phyloP scores from a whole-genome alignment of 1,140 invertebrate genomes.

The Eciton burchellii region DNA sequence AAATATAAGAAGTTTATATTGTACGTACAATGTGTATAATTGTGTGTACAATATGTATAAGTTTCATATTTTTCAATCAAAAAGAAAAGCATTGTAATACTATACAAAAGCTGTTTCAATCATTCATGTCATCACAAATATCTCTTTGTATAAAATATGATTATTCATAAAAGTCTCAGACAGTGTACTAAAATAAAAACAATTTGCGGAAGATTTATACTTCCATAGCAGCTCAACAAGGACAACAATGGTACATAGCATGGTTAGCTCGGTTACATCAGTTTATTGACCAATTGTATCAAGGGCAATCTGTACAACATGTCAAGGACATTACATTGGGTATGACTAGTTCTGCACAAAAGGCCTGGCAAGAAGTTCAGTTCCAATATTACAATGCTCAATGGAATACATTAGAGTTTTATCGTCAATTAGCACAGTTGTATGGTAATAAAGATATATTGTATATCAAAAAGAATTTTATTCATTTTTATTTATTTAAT shows the following conservation, averaged over 20 bases:
- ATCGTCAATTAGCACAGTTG: conserved; percentile 75
- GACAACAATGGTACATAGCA: conserved; percentile 79
- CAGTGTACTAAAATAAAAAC: conserved; percentile 49
- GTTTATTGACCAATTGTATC: conserved; percentile 78
- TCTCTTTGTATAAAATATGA: conserved; percentile 23
- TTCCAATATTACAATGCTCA: conserved; percentile 76
- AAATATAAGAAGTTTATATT: not conserved
- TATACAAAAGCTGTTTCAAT: conserved; percentile 15
- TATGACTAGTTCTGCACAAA: conserved; percentile 77
- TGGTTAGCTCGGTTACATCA: conserved; percentile 78
- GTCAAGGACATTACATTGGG: conserved; percentile 77
- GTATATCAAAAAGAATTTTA: conserved; percentile 64
- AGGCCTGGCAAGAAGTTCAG: conserved; percentile 76
- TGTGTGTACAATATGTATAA: not conserved
- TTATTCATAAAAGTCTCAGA: conserved; percentile 38
- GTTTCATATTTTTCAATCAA: not conserved
- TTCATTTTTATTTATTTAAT: conserved; percentile 43
- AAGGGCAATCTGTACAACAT: conserved; percentile 79
- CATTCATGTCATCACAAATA: not conserved
- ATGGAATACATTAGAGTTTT: conserved; percentile 78
- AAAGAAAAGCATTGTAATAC: conserved; percentile 18
- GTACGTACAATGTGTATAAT: not conserved
- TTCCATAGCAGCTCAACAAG: conserved; percentile 79
- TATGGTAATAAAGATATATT: conserved; percentile 75
- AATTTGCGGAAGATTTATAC: conserved; percentile 80